Base-by-base conservation (phyloP, 2,113 vertebrate species). In the Micronycteris hirsuta region DNA sequence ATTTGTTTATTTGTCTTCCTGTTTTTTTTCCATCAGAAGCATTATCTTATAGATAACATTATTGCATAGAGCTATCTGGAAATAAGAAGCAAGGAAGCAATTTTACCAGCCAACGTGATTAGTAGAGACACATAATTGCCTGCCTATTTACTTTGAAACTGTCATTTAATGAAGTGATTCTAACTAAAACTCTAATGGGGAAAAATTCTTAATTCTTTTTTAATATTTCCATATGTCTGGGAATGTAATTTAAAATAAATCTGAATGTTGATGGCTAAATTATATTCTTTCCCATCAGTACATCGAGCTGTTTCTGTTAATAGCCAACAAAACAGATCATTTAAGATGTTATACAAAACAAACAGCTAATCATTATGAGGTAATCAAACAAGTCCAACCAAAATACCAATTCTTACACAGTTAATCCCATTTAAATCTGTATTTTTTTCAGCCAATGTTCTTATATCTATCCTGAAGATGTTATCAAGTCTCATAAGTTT, bases 151-250 rank as follows among this genome's bases (percentile, higher is more conserved):
- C 94, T 93, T 94, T 78, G 95, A 97, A 97, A 94, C 17, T 88
- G 31, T 86, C 84, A 93, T 93, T 98, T 97, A 96, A 95, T 86
- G 26, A 97, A 97, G 76, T 97, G 65, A 74, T 92, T 97, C 94
- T 97, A 95, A 93, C 86, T 96, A 96, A 97, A 96, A 93, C 26
- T 86, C 58, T 96, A 98, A 94, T 11, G 6, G 94, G 97, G 89
- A 96, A 73, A 97, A 86, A 91, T 86, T 49, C 95, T 95, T 88
- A 94, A 96, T 97, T 98, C 54, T 88, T 97, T 97, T 95, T 95
- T 92, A 97, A 56, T 52, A 96, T 96, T 97, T 98, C 63, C 93
- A 58, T 77, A 36, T 97, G n/a, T 89, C 73, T 93, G n/a, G 6
- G 5, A 96, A 96, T 90, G 92, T 71, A 95, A 68, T 94, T 96